Percentiles rank a stretch among this genome's conserved stretches.
These are phyloP conservation scores for Sebastes matsubarae DNA, from an alignment of 2,797 vertebrate genomes.

Conservation along the genomic window DNA sequence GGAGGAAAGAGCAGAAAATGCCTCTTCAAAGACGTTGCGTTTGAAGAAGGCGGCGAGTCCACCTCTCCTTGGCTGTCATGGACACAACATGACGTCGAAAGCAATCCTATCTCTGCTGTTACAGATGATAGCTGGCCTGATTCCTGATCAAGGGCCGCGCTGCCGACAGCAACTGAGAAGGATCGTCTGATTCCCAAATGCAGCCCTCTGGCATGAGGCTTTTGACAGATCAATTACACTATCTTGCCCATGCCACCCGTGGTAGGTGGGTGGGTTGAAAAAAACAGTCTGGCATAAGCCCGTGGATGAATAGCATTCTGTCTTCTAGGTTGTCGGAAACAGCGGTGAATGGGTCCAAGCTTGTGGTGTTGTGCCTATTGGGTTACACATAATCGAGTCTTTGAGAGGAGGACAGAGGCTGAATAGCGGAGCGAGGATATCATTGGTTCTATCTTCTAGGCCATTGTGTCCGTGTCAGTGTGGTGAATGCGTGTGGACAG, in stretches of 20 bases:
- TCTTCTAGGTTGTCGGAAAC: slow-evolving; percentile 54
- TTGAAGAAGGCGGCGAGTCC: slow-evolving; percentile 16
- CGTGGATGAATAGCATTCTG: slow-evolving; percentile 46
- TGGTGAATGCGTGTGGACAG: slow-evolving; percentile 52
- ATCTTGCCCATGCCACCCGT: slow-evolving; percentile 30
- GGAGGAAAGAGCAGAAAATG: slow-evolving; percentile 7
- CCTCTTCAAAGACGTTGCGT: slow-evolving; percentile 12
- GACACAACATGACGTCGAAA: slow-evolving; percentile 25
- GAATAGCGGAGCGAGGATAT: slow-evolving; percentile 65
- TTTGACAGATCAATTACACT: slow-evolving; percentile 70
- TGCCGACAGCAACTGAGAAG: slow-evolving; percentile 37
- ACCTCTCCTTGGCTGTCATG: slow-evolving; percentile 26
- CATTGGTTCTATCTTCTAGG: slow-evolving; percentile 54
- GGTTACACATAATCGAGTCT: slow-evolving; percentile 73
- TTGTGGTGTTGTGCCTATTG: slow-evolving; percentile 49
- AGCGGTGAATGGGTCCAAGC: slow-evolving; percentile 49
- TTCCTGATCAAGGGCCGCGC: slow-evolving; percentile 48
- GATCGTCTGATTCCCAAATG: slow-evolving; percentile 45
- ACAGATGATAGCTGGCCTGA: slow-evolving; percentile 50
- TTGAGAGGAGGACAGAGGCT: slow-evolving; percentile 59
- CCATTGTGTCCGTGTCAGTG: slow-evolving; percentile 62
- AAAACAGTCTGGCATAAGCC: slow-evolving; percentile 25
- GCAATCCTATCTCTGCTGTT: slow-evolving; percentile 40
- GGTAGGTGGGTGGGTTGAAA: slow-evolving; percentile 3
- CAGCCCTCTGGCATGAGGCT: slow-evolving; percentile 44